Conservation (phyloP, 2,888 invertebrate genomes). For the Beris chalybata region DNA sequence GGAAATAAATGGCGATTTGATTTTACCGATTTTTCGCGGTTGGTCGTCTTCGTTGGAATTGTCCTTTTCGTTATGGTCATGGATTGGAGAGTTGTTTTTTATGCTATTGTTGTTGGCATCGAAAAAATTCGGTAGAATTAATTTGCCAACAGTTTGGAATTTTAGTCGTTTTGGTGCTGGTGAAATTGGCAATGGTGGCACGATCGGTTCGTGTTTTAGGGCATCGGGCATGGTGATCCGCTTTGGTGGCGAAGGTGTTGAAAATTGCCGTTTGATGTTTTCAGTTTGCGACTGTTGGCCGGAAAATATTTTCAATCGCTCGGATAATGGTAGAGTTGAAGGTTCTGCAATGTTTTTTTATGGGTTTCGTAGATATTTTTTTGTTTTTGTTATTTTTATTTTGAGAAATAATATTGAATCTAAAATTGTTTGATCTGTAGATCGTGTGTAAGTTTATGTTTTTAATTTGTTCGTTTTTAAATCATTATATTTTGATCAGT, state of each 20-base stretch:
- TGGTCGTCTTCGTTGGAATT: constrained; percentile 13
- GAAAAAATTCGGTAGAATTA: constrained; percentile 50
- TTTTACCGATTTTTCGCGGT: constrained; percentile 51
- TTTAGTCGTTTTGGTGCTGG: constrained; percentile 45
- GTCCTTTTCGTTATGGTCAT: background rate
- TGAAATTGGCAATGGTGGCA: constrained; percentile 32
- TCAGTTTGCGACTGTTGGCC: constrained; percentile 1
- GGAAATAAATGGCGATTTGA: constrained; percentile 52
- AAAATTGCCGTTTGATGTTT: constrained; percentile 38
- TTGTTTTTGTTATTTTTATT: no score
- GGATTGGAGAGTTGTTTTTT: background rate
- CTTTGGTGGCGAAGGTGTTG: constrained; percentile 31
- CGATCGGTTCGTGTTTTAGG: constrained; percentile 22
- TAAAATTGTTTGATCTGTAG: no score
- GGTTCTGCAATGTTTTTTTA: constrained; percentile 47
- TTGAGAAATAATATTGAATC: no score
- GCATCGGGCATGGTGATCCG: constrained; percentile 30
- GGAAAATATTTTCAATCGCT: constrained; percentile 53
- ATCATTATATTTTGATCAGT: no score
- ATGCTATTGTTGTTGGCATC: constrained; percentile 46
- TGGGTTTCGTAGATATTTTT: constrained; percentile 18
- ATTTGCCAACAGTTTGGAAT: constrained; percentile 50
- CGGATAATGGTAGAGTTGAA: constrained; percentile 52
- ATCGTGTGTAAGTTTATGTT: no score
- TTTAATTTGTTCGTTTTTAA: no score